Conservation (phyloP, 1,140 invertebrate species). For the Papilio machaon region DNA sequence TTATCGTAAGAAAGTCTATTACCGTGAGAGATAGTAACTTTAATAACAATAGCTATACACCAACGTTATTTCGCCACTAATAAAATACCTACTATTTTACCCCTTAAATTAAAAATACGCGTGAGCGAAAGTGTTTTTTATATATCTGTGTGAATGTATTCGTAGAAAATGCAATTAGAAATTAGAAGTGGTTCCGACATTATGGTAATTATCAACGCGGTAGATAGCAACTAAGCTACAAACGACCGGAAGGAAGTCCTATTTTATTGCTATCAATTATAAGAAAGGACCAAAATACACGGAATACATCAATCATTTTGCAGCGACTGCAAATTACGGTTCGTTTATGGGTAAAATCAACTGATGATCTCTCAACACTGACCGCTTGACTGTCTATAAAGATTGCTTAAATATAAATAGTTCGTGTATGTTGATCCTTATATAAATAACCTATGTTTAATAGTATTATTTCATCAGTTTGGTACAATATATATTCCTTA, state of each 20-base stretch:
- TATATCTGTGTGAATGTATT: constrained; percentile 16
- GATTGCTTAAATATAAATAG: no score
- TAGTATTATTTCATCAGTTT: neutral
- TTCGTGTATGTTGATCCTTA: no score
- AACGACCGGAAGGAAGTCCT: neutral
- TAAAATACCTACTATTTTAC: constrained; percentile 17
- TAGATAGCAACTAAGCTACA: neutral
- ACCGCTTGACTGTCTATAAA: no score
- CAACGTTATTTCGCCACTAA: neutral
- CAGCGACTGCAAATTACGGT: neutral
- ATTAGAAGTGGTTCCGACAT: neutral
- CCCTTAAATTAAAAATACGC: constrained; percentile 11
- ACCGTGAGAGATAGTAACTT: neutral
- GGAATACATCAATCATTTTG: neutral
- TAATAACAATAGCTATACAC: neutral
- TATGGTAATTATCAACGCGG: constrained; percentile 24
- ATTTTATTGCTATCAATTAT: neutral
- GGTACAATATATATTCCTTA: neutral
- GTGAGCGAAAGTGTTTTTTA: constrained; percentile 27
- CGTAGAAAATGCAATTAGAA: constrained; percentile 28
- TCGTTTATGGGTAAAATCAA: neutral
- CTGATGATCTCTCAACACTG: no score
- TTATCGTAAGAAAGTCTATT: neutral
- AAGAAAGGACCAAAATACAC: neutral
- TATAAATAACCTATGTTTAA: no score